Evolutionary conservation across 2,888 invertebrate genomes (phyloP), one percentile per base, ranked within the genome.

Genomic region (Xylophagus ater): DNA sequence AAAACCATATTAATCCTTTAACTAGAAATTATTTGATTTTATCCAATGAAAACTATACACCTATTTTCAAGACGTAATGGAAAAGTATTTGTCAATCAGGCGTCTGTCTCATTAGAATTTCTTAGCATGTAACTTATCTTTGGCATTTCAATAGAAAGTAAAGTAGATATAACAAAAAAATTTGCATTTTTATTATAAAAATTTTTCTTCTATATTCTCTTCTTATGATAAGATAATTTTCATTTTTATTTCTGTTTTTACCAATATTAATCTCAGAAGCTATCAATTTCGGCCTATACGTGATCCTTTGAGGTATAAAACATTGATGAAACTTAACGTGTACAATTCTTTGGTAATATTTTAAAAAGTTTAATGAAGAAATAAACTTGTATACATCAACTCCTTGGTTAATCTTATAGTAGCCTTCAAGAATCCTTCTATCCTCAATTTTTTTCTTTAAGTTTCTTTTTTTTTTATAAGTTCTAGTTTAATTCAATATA

Each of bases 171-270:
- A n/a, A n/a, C n/a, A n/a, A n/a, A n/a, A n/a, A 10, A 26, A 26
- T 26, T 26, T 26, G 13, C 26, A 26, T 26, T 26, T 26, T 26
- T 26, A 26, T 26, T 26, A 26, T 26, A 26, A 26, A 26, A 26
- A 26, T 26, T 26, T 26, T 26, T 12, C 13, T 10, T 12, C 7
- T 26, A 12, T 23, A 10, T n/a, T 23, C 8, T 23, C 23, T 26
- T 26, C 26, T 12, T 10, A 12, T 9, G 9, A 6, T 23, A 8
- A 9, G 9, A 8, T 23, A 23, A 10, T 23, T 23, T 23, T 23
- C n/a, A 23, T 23, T 10, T 9, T 5, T 12, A 12, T 4, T 26
- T 26, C 6, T 26, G n/a, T 13, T 26, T 10, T 12, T 6, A 23
- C 23, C 23, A 8, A 9, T 13, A 26, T 9, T 12, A 13, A 26